phyloP scores from a whole-genome alignment of 2,888 invertebrate species.

The Biston betularia region DNA sequence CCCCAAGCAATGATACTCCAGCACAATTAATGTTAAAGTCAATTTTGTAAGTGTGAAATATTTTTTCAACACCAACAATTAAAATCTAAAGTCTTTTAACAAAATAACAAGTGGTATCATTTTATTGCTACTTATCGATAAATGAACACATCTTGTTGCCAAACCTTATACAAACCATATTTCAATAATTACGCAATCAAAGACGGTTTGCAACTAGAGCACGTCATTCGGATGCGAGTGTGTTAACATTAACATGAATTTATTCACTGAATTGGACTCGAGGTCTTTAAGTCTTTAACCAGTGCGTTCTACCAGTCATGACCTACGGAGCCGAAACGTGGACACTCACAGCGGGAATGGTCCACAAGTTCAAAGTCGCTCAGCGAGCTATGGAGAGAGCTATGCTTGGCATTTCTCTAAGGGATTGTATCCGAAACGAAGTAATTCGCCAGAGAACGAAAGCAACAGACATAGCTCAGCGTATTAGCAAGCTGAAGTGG shows the following conservation, averaged over 20 bases:
- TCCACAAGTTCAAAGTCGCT: too few relatives aligned
- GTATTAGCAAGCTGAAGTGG: too few relatives aligned
- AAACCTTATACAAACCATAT: slow-evolving; percentile 11
- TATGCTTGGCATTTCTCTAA: too few relatives aligned
- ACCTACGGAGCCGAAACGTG: too few relatives aligned
- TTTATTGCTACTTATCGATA: slow-evolving; percentile 13
- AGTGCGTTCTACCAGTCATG: too few relatives aligned
- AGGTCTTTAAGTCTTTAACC: too few relatives aligned
- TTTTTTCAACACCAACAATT: slow-evolving; percentile 23
- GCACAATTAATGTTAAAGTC: background rate
- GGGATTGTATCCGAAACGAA: too few relatives aligned
- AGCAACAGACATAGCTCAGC: too few relatives aligned
- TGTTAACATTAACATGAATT: too few relatives aligned
- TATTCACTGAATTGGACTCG: background rate
- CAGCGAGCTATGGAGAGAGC: too few relatives aligned
- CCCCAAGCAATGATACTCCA: background rate
- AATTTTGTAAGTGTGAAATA: slow-evolving; percentile 9
- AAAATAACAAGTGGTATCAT: slow-evolving; percentile 11
- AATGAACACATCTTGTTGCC: slow-evolving; percentile 12
- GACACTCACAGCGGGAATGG: too few relatives aligned
- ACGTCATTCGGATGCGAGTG: slow-evolving; percentile 5
- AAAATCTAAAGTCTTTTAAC: slow-evolving; percentile 12
- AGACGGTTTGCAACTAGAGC: slow-evolving; percentile 17
- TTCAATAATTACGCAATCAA: slow-evolving; percentile 21
- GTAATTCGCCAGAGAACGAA: too few relatives aligned